Evolutionary conservation across 2,888 invertebrate species (phyloP), one percentile per base, ranked within the genome.

Genomic region (Nymphalis urticae): DNA sequence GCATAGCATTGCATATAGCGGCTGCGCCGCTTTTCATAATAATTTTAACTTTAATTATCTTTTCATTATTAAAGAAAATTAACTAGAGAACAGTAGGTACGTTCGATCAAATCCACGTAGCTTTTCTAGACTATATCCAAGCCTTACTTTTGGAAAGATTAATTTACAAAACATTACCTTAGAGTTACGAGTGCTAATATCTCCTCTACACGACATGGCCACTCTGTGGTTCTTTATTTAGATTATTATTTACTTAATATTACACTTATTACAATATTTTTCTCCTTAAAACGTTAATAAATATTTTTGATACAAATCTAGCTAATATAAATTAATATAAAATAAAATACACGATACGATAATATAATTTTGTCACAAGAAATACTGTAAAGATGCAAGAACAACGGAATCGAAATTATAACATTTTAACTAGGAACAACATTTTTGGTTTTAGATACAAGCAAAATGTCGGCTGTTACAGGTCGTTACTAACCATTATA

Each of bases 81-180:
- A 62, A 42, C 62, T 51, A 51, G 24, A 53, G 50, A 65, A 42
- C 10, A 65, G 48, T 36, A 10, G 21, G 36, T 51, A 62, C 51
- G 62, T 10, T 13, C 42, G 62, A 62, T 62, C 53, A 42, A 53
- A 62, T 62, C 62, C 42, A 32, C 53, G 65, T 24, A 21, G 50
- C 48, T 59, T 21, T 19, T 58, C 17, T 17, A 21, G 42, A 42
- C 42, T 51, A 51, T 21, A 19, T 48, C 19, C 51, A 54, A 42
- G 42, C 42, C 42, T 13, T 42, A 42, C 42, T 3, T 42, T 13
- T 42, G 42, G 24, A 27, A 42, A 48, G 48, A 65, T 77, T 83
- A 80, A 80, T 82, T 82, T 85, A 86, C 85, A 87, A 79, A 80
- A 78, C 75, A 79, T 58, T 21, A 58, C 13, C n/a, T 42, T 42